Base-by-base conservation (phyloP, 2,888 invertebrate species). In the Tinea semifulvella region DNA sequence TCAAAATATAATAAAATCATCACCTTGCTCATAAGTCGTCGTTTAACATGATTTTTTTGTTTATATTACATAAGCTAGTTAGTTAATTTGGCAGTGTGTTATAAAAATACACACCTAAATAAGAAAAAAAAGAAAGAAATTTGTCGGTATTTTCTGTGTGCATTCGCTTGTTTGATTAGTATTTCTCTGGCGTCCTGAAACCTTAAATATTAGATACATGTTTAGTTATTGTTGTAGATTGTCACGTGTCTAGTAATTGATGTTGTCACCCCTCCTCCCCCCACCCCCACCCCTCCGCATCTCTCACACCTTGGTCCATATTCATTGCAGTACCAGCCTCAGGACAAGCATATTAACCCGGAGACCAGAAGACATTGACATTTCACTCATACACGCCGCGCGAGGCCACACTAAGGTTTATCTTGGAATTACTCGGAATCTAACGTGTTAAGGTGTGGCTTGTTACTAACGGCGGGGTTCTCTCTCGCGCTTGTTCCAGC, bases 291-390 rank as follows among this genome's bases (percentile, higher is more conserved):
- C 26, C 27, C 26, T 16, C 25, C 67, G 60, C 67, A 60, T 53
- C 55, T 63, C 65, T 66, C 55, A 40, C 13, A 3, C 17, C 22
- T 22, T 14, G 22, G 22, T 31, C 43, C 43, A 28, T 40, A 17
- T 77, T 80, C 74, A 71, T 80, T 80, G 76, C 80, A 80, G 80
- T 80, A 65, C 68, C 75, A 74, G 80, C 80, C 55, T 75, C 75
- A 60, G 80, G 80, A 61, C 79, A 80, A 67, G 80, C 79, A 56
- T 68, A 79, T 65, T 80, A 79, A 68, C 58, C 64, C 56, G 63
- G 68, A 58, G 61, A n/a, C 54, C 10, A 52, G 69, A 68, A 63
- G 70, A 69, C 60, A 19, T 31, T 43, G 11, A 25, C 19, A 17
- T 17, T 17, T 27, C 31, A 11, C 25, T 2, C 19, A 17, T n/a